phyloP scores from a whole-genome alignment of 1,140 invertebrate species.

The Pseudomyrmex gracilis region DNA sequence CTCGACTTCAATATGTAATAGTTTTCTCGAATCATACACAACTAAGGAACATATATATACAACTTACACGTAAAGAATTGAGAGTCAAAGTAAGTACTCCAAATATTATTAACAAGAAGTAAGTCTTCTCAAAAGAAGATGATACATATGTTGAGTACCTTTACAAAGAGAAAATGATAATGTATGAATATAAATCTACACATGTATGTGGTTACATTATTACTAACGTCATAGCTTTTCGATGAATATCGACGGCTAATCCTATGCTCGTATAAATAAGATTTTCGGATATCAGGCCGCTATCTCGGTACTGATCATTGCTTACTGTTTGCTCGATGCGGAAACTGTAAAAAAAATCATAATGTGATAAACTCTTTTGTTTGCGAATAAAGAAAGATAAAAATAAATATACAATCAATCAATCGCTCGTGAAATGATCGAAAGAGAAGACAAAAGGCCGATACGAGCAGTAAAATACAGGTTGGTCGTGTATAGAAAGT shows the following conservation, averaged over 20 bases:
- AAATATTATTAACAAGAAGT: not conserved
- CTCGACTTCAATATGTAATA: too few species aligned
- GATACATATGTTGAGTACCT: not conserved
- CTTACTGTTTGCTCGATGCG: too few species aligned
- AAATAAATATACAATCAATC: too few species aligned
- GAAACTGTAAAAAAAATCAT: too few species aligned
- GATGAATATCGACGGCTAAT: not conserved
- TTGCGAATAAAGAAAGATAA: too few species aligned
- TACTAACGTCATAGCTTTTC: constrained; percentile 13
- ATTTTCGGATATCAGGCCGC: not conserved
- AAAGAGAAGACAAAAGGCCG: too few species aligned
- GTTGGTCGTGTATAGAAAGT: too few species aligned
- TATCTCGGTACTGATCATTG: not conserved
- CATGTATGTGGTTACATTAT: not conserved
- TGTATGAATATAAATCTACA: not conserved
- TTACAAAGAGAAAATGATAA: not conserved
- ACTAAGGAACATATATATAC: not conserved
- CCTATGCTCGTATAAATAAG: not conserved
- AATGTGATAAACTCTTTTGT: too few species aligned
- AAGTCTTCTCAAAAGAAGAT: not conserved
- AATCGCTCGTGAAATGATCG: too few species aligned
- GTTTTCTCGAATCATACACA: too few species aligned
- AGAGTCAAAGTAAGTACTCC: constrained; percentile 1
- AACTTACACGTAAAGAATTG: constrained; percentile 3
- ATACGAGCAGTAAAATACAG: too few species aligned